These are phyloP conservation scores for Gymnogyps californianus DNA, from an alignment of 2,113 vertebrate genomes.

Conservation along the genomic window DNA sequence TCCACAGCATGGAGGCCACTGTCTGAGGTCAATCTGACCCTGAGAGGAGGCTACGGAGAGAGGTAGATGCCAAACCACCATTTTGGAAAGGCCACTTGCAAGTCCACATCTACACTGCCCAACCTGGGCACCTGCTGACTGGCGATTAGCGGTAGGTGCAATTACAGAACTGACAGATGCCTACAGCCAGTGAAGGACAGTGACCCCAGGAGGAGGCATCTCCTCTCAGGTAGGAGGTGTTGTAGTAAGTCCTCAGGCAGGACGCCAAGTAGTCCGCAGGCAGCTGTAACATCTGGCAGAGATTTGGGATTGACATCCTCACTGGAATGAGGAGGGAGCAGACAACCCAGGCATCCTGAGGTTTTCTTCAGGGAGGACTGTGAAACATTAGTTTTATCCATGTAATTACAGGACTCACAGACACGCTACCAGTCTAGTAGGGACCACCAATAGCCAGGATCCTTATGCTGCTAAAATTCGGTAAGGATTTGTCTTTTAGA, in stretches of 20 bases:
- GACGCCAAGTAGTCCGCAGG: neutral
- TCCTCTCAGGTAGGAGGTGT: neutral
- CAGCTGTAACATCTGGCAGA: neutral
- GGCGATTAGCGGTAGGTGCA: neutral
- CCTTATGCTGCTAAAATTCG: neutral
- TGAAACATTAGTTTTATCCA: neutral
- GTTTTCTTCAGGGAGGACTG: neutral
- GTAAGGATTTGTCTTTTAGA: neutral
- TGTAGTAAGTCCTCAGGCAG: neutral
- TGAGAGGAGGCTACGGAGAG: neutral
- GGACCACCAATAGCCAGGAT: neutral
- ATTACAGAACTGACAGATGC: neutral
- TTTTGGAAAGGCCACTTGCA: neutral
- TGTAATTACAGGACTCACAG: neutral
- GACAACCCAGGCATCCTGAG: neutral
- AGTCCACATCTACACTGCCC: neutral
- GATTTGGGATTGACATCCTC: neutral
- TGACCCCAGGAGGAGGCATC: neutral
- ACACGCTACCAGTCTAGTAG: neutral
- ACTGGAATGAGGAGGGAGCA: neutral
- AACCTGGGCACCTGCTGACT: neutral
- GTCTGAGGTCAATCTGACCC: fast-evolving
- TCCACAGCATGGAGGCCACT: neutral
- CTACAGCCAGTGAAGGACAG: fast-evolving
- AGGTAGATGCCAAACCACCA: neutral